Evolutionary conservation across 2,888 invertebrate species (phyloP).

Genomic region (Nephrocerus scutellatus): DNA sequence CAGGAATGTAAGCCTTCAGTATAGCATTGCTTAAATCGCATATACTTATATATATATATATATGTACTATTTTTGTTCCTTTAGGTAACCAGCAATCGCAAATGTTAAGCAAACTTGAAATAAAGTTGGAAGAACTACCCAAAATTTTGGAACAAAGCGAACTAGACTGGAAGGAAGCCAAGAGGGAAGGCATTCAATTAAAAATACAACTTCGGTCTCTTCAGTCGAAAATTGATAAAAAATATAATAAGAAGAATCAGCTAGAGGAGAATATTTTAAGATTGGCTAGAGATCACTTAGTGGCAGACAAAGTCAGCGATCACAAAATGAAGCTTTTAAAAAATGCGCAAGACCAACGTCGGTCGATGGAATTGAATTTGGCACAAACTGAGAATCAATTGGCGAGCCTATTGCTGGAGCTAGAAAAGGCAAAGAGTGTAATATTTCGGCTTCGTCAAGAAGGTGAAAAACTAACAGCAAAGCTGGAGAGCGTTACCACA

Average conservation of each 20-base stretch:
- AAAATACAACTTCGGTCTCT: conserved; percentile 39
- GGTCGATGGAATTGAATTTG: conserved; percentile 43
- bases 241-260: conserved; percentile 51
- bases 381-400: conserved; percentile 53
- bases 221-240: conserved; percentile 49
- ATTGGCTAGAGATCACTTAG: conserved; percentile 60
- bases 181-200: conserved; percentile 43
- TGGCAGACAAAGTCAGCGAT: conserved; percentile 62
- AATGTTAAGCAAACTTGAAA: conserved; percentile 51
- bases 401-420: conserved; percentile 46
- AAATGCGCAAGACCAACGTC: conserved; percentile 47
- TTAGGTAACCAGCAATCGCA: conserved; percentile 52
- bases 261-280: conserved; percentile 60
- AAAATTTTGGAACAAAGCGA: conserved; percentile 58
- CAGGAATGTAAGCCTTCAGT: conserved; percentile 35
- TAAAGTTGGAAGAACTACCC: conserved; percentile 51
- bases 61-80: conserved; percentile 15
- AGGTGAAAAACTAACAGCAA: conserved; percentile 30
- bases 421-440: conserved; percentile 42
- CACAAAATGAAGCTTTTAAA: conserved; percentile 46
- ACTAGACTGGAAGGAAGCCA: conserved; percentile 53
- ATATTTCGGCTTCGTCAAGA: conserved; percentile 31
- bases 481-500: conserved; percentile 44
- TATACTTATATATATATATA: conserved; percentile 1
- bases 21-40: no score